Evolutionary conservation across 2,113 vertebrate genomes (phyloP), one percentile per base, ranked within the genome.

Genomic region (Ceuthmochares aereus): DNA sequence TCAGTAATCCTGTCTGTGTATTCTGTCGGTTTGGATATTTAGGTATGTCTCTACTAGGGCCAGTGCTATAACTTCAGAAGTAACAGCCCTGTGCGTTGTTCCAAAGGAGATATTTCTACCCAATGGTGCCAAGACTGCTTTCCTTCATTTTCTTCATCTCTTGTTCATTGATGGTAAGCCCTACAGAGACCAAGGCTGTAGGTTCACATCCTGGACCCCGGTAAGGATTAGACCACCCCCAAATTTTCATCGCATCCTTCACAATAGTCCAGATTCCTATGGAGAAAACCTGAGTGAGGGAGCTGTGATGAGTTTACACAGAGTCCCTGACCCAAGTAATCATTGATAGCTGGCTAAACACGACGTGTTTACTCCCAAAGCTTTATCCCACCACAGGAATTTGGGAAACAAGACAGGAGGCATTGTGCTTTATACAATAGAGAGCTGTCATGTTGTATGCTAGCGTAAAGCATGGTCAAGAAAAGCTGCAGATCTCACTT

Each of bases 381-480:
- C 23, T 4, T 43, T n/a, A 25, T 45, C 19, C 36, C 5, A 13
- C 32, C 13, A 26, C 20, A n/a, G 30, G 34, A 43, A 43, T 74
- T 55, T 7, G 43, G 54, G 32, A 74, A 79, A 47, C 0, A 2
- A 49, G 30, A 8, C 10, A 34, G 10, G 42, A 34, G 18, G 13
- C 29, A 10, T 36, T 4, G 14, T 30, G 32, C 16, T 32, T 82
- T 43, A 8, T 55, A 7, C 5, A 15, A n/a, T 7, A 59, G 29
- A 34, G 19, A 1, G 1, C 8, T 1, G 0, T n/a, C n/a, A n/a
- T n/a, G 23, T 6, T 37, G 34, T 29, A 2, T 25, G 22, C 27
- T 42, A 29, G 14, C 11, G 2, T 42, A 47, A 84, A 30, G n/a
- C 37, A 18, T 19, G 10, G 69, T 42, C n/a, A 42, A 62, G 47